Conservation (phyloP, 2,797 vertebrate genomes). For the Vultur gryphus region DNA sequence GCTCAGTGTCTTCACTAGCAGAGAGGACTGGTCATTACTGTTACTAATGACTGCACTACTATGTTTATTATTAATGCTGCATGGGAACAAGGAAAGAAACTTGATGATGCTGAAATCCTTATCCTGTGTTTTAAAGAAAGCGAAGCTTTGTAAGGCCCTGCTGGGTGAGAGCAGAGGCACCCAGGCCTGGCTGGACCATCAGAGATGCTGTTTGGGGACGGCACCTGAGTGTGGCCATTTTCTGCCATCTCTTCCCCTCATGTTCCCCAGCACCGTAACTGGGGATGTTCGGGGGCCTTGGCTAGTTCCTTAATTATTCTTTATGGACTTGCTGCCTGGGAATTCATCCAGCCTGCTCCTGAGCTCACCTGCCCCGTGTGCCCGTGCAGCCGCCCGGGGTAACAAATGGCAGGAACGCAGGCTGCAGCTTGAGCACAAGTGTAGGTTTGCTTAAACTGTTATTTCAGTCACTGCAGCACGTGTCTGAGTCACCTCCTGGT, state of each 20-base stretch:
- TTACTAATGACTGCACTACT: not conserved
- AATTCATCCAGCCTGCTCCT: not conserved
- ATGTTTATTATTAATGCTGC: not conserved
- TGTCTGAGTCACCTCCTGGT: not conserved
- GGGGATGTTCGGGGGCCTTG: rapidly evolving
- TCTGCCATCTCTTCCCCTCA: not conserved
- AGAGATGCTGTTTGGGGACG: not conserved
- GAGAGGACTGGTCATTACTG: rapidly evolving
- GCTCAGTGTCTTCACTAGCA: rapidly evolving
- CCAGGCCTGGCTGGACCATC: not conserved
- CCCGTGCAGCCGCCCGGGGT: not conserved
- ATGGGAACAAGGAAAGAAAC: not conserved
- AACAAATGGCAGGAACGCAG: not conserved
- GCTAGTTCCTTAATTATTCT: rapidly evolving
- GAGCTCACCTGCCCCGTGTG: rapidly evolving
- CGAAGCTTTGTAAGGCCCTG: not conserved
- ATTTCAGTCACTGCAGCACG: not conserved
- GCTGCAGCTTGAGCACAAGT: not conserved
- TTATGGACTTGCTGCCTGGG: not conserved
- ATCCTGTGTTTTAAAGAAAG: not conserved
- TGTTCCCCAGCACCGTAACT: rapidly evolving
- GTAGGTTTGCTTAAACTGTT: no score
- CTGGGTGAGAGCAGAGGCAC: not conserved
- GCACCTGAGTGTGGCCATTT: rapidly evolving
- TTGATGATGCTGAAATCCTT: rapidly evolving